Percentiles rank a stretch among this genome's conserved stretches.
These are phyloP conservation scores for Diadema setosum DNA, from an alignment of 35 echinoderm and acorn worm genomes.

Conservation along the genomic window DNA sequence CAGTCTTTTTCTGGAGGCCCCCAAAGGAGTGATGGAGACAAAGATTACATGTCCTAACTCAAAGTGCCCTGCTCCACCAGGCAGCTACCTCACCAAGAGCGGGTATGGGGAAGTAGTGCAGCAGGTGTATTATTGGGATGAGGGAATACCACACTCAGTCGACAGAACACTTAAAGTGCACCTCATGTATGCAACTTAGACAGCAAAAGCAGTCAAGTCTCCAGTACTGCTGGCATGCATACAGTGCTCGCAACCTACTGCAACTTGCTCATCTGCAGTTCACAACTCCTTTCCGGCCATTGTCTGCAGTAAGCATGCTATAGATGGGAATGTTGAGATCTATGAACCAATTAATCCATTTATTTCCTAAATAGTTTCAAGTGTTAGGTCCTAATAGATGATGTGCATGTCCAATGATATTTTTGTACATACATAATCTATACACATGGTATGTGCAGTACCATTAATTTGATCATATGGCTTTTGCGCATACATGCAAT, in stretches of 20 bases:
- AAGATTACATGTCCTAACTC: slow-evolving; percentile 48
- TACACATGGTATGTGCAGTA: too few relatives aligned
- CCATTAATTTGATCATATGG: too few relatives aligned
- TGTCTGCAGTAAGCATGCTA: slow-evolving; percentile 29
- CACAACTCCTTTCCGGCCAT: slow-evolving; percentile 39
- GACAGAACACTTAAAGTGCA: slow-evolving; percentile 50
- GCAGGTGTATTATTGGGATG: slow-evolving; percentile 38
- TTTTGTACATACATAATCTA: too few relatives aligned
- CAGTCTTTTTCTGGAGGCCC: slow-evolving; percentile 54
- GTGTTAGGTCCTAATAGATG: too few relatives aligned
- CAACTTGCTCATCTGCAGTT: slow-evolving; percentile 28
- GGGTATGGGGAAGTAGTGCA: slow-evolving; percentile 15
- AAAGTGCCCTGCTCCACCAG: slow-evolving; percentile 37
- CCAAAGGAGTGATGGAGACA: slow-evolving; percentile 24
- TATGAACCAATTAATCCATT: too few relatives aligned
- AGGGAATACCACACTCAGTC: slow-evolving; percentile 11
- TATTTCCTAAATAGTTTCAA: too few relatives aligned
- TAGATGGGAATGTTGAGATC: slow-evolving; percentile 27
- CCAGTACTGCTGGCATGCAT: slow-evolving; percentile 50
- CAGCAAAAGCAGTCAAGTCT: not conserved
- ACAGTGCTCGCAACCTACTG: slow-evolving; percentile 3
- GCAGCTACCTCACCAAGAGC: not conserved
- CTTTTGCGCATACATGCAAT: too few relatives aligned
- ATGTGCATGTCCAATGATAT: too few relatives aligned
- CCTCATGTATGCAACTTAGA: too few relatives aligned